Evolutionary conservation across 2,888 invertebrate genomes (phyloP).

Genomic region (Tetranychus piercei): DNA sequence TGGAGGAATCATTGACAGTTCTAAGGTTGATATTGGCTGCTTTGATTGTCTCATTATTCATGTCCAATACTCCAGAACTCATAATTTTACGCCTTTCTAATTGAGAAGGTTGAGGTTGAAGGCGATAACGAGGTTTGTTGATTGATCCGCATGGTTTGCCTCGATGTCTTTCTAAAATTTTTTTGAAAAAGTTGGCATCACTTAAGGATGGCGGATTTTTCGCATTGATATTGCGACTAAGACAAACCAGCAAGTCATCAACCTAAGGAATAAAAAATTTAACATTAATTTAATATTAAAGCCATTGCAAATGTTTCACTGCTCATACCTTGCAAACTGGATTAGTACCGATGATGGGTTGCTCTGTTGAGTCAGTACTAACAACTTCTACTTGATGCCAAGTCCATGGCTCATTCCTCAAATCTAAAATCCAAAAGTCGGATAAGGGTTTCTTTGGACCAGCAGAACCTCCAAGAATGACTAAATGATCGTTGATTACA

Average conservation of each 20-base stretch:
- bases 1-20: not conserved
- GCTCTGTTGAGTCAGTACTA: conserved; percentile 48
- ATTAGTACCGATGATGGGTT: conserved; percentile 80
- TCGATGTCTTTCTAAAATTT: not conserved
- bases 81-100: not conserved
- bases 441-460: conserved; percentile 47
- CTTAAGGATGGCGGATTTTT: not conserved
- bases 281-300: not conserved
- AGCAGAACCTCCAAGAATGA: conserved; percentile 37
- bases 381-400: conserved; percentile 48
- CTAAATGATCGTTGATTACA: conserved; percentile 38
- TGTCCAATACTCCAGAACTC: not conserved
- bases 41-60: not conserved
- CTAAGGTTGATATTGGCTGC: not conserved
- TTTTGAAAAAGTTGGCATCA: not conserved
- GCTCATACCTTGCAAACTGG: conserved; percentile 48
- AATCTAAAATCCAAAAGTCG: conserved; percentile 73
- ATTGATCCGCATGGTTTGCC: not conserved
- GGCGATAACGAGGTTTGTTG: not conserved
- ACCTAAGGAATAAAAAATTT: not conserved
- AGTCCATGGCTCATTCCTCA: conserved; percentile 41
- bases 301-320: not conserved
- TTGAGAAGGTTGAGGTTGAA: not conserved
- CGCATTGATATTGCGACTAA: not conserved
- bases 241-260: not conserved